Conservation (phyloP, 2,888 invertebrate genomes). For the Eremobia ochroleuca region DNA sequence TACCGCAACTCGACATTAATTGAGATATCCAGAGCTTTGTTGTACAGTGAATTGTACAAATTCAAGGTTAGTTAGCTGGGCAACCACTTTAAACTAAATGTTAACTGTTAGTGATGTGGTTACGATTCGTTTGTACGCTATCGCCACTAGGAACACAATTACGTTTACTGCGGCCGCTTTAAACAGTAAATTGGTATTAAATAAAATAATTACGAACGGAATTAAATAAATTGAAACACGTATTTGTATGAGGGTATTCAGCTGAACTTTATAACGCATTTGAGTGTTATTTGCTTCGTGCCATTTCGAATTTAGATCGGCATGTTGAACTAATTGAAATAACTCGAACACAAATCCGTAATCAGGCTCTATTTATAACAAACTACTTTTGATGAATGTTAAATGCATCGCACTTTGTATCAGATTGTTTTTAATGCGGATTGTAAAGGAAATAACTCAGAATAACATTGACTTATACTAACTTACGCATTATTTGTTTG, state of each 20-base stretch:
- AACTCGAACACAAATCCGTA: neutral
- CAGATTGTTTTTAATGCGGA: too few relatives aligned
- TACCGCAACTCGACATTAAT: slow-evolving; percentile 74
- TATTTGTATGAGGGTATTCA: slow-evolving; percentile 26
- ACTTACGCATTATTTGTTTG: neutral
- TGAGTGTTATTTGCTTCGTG: slow-evolving; percentile 25
- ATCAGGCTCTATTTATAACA: slow-evolving; percentile 18
- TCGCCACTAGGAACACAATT: slow-evolving; percentile 38
- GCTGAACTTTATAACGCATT: slow-evolving; percentile 20
- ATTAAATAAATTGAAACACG: slow-evolving; percentile 39
- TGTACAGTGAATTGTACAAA: slow-evolving; percentile 60
- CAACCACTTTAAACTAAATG: slow-evolving; percentile 56
- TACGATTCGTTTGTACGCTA: slow-evolving; percentile 55
- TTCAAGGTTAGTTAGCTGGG: slow-evolving; percentile 61
- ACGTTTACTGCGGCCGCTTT: slow-evolving; percentile 38
- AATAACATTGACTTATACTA: neutral
- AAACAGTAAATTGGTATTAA: slow-evolving; percentile 52
- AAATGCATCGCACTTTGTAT: slow-evolving; percentile 5
- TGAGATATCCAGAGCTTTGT: slow-evolving; percentile 74
- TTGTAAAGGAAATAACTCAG: neutral
- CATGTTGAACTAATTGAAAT: slow-evolving; percentile 24
- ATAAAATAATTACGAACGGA: slow-evolving; percentile 47
- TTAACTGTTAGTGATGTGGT: slow-evolving; percentile 60
- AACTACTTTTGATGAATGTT: slow-evolving; percentile 29
- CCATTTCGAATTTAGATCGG: slow-evolving; percentile 38